phyloP scores from a whole-genome alignment of 2,888 invertebrate species.

The Parnassius apollo region DNA sequence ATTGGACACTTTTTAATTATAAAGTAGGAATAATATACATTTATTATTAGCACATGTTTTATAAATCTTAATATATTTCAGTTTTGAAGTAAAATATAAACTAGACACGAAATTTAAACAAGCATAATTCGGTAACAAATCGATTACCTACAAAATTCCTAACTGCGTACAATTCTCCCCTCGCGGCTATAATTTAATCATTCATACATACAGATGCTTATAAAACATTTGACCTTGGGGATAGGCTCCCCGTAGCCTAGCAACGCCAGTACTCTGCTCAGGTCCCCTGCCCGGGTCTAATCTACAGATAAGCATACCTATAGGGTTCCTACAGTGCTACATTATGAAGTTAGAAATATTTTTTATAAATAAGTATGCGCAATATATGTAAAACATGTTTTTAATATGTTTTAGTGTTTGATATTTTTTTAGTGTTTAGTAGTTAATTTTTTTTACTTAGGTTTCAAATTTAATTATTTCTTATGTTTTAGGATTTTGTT shows the following conservation, averaged over 20 bases:
- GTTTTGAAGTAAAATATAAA: not conserved
- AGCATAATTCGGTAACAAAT: constrained; percentile 22
- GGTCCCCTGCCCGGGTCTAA: constrained; percentile 68
- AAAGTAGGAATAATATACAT: no score
- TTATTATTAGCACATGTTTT: no score
- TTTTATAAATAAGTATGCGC: not conserved
- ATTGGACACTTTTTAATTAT: no score
- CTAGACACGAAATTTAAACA: constrained; percentile 18
- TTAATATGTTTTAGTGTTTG: no score
- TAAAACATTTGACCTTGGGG: constrained; percentile 75
- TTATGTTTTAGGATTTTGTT: no score
- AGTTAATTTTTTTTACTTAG: no score
- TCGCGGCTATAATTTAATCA: constrained; percentile 47
- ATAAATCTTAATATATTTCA: not conserved
- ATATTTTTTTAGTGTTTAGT: no score
- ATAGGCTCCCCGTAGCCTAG: constrained; percentile 71
- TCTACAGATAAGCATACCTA: constrained; percentile 72
- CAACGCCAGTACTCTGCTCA: constrained; percentile 65
- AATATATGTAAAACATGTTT: not conserved
- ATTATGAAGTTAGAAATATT: constrained; percentile 53
- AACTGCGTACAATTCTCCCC: constrained; percentile 48
- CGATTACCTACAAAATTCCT: constrained; percentile 29
- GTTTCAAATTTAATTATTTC: no score
- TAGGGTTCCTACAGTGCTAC: constrained; percentile 59
- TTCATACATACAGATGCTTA: constrained; percentile 53